Conservation (phyloP, 2,113 vertebrate species). For the Rhipidura dahli region DNA sequence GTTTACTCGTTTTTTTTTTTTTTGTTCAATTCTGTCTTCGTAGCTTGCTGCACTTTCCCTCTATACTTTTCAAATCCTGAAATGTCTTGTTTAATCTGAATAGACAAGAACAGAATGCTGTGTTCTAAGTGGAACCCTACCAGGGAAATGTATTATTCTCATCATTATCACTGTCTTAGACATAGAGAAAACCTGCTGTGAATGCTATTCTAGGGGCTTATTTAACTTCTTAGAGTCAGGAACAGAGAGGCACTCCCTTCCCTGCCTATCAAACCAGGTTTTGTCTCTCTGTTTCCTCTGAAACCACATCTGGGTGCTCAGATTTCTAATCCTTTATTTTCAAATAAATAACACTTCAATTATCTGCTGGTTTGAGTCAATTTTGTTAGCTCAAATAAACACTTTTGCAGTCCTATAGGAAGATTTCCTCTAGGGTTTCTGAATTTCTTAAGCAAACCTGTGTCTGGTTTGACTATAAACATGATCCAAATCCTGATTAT, state of each 20-base stretch:
- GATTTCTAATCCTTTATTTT: neutral
- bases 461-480: neutral
- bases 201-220: neutral
- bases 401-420: neutral
- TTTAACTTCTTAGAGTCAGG: slow-evolving; percentile 15
- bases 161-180: slow-evolving; percentile 41
- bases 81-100: slow-evolving; percentile 52
- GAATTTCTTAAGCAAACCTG: neutral
- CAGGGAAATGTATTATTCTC: slow-evolving; percentile 41
- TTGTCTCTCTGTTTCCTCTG: neutral
- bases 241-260: neutral
- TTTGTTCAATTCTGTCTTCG: neutral
- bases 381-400: neutral
- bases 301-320: neutral
- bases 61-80: slow-evolving; percentile 31
- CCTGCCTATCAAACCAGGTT: neutral
- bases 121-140: slow-evolving; percentile 58
- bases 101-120: slow-evolving; percentile 57
- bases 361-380: neutral
- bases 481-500: neutral
- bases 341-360: neutral
- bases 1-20: neutral
- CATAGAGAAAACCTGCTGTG: neutral
- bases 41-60: neutral
- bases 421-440: neutral